Percentiles rank a stretch among this genome's conserved stretches.
Conservation (phyloP, 2,888 invertebrate species). For the Tiphia femorata region DNA sequence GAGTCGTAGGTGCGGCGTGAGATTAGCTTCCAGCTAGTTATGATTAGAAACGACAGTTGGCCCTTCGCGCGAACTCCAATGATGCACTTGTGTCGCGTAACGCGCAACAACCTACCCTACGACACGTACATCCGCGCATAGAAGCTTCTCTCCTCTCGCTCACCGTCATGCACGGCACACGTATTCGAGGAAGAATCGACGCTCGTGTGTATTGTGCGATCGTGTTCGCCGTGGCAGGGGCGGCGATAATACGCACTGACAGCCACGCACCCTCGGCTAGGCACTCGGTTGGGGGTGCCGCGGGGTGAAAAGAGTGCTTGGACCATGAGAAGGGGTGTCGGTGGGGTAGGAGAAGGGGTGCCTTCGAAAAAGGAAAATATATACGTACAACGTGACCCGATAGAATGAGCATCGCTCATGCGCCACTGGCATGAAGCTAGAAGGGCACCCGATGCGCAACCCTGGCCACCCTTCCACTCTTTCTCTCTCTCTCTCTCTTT, state of each 20-base stretch:
- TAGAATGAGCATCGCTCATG: conserved; percentile 63
- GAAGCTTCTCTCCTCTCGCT: neutral
- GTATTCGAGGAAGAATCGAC: neutral
- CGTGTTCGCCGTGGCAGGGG: conserved; percentile 40
- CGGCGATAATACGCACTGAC: conserved; percentile 66
- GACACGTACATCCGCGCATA: neutral
- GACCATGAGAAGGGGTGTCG: conserved; percentile 21
- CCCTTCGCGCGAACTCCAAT: conserved; percentile 27
- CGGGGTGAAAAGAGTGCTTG: too few relatives aligned
- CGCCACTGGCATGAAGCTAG: conserved; percentile 34
- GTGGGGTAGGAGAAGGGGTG: conserved; percentile 31
- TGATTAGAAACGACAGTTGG: conserved; percentile 68
- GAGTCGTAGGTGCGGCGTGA: too few relatives aligned
- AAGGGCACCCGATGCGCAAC: neutral
- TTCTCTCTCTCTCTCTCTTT: neutral
- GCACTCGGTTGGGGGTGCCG: conserved; percentile 16
- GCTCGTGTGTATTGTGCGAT: conserved; percentile 14
- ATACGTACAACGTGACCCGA: conserved; percentile 57
- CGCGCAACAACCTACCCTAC: too few relatives aligned
- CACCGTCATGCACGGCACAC: neutral
- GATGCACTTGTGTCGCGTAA: conserved; percentile 34
- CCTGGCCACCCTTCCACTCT: neutral
- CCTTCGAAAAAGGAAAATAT: conserved; percentile 58
- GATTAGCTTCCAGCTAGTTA: conserved; percentile 63
- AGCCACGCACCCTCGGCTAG: conserved; percentile 57